Evolutionary conservation across 2,888 invertebrate species (phyloP).

Genomic region (Pantelozetes paolii): DNA sequence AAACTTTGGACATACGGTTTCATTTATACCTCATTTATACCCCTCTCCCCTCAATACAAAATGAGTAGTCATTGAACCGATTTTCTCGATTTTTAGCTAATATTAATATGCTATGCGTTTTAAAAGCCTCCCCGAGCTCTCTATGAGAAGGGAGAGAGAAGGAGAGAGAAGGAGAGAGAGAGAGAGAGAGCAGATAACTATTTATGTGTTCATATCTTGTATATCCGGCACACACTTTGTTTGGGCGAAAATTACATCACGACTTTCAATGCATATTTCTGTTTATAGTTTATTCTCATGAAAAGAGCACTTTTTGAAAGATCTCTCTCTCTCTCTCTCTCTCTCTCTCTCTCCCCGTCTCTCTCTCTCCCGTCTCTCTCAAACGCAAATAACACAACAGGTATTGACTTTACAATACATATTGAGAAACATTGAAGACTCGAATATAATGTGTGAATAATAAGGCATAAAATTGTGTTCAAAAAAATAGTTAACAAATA

Average conservation of each 20-base stretch:
- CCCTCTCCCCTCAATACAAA: no score
- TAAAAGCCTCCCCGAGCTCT: background rate
- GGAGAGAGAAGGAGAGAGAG: constrained; percentile 19
- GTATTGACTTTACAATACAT: constrained; percentile 7
- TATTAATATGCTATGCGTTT: background rate
- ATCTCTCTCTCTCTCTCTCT: no score
- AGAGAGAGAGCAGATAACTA: constrained; percentile 10
- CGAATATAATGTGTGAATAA: constrained; percentile 9
- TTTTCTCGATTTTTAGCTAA: background rate
- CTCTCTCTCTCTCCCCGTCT: no score
- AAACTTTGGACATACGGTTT: constrained; percentile 1
- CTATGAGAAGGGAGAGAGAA: constrained; percentile 26
- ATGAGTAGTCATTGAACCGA: constrained; percentile 21
- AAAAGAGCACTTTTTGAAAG: constrained; percentile 11
- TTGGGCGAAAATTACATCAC: constrained; percentile 29
- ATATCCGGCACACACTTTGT: constrained; percentile 30
- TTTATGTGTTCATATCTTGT: constrained; percentile 21
- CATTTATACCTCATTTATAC: no score
- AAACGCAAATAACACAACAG: background rate
- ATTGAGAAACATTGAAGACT: background rate
- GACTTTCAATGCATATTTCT: constrained; percentile 19
- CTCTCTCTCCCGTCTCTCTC: constrained; percentile 33
- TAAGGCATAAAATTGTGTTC: constrained; percentile 19
- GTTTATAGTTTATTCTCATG: constrained; percentile 27
- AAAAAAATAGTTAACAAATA: background rate